phyloP scores from a whole-genome alignment of 2,797 vertebrate genomes.

The Leptatherina wallacei region DNA sequence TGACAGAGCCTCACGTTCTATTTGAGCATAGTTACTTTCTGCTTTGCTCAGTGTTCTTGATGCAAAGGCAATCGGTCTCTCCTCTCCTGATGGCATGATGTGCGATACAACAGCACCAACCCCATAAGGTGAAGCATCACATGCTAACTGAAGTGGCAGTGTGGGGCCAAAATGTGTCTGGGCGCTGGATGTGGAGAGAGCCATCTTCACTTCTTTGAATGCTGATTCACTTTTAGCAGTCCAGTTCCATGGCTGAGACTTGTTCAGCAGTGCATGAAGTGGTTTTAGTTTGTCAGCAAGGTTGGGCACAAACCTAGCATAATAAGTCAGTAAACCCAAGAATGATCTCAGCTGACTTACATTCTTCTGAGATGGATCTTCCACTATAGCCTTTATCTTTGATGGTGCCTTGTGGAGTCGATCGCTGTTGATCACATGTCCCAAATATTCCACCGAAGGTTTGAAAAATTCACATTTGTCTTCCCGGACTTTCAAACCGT shows the following conservation, averaged over 20 bases:
- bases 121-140: too few relatives aligned
- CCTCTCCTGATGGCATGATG: too few relatives aligned
- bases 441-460: slow-evolving; percentile 15
- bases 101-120: too few relatives aligned
- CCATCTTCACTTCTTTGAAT: too few relatives aligned
- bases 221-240: neutral
- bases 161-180: too few relatives aligned
- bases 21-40: neutral
- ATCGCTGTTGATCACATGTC: neutral
- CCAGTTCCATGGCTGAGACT: slow-evolving; percentile 25
- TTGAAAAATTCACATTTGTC: slow-evolving; percentile 32
- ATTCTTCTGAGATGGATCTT: neutral
- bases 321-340: slow-evolving; percentile 6
- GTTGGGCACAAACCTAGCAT: slow-evolving; percentile 12
- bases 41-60: neutral
- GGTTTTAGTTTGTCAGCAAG: slow-evolving; percentile 16
- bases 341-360: slow-evolving; percentile 13
- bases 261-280: slow-evolving; percentile 2
- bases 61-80: slow-evolving; percentile 1
- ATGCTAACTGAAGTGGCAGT: too few relatives aligned
- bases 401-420: slow-evolving; percentile 16
- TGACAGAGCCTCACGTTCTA: neutral
- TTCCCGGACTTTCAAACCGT: slow-evolving; percentile 4
- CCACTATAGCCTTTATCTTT: slow-evolving; percentile 7
- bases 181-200: too few relatives aligned